Conservation (phyloP, 2,888 invertebrate genomes). For the Gastrophysa polygoni region DNA sequence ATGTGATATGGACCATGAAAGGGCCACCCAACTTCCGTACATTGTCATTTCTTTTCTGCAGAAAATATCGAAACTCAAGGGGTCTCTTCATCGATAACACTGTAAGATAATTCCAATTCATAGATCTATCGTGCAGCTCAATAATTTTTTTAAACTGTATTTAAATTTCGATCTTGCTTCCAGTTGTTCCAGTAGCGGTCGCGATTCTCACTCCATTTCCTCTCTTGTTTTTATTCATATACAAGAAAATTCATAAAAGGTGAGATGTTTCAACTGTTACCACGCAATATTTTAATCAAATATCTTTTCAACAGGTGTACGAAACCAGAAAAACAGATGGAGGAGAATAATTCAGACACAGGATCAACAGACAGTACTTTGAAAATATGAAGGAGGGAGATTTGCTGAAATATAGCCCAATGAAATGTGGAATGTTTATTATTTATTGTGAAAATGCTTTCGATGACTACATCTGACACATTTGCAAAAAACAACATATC, state of each 20-base stretch:
- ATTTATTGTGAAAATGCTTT: conserved; percentile 15
- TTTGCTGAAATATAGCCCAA: background rate
- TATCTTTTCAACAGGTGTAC: background rate
- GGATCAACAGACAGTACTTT: conserved; percentile 5
- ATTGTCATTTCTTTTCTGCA: too few relatives aligned
- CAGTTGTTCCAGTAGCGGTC: conserved; percentile 87
- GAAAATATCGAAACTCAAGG: too few relatives aligned
- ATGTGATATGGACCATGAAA: too few relatives aligned
- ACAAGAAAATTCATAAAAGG: conserved; percentile 63
- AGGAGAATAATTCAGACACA: background rate
- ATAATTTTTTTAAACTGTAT: background rate
- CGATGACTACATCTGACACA: conserved; percentile 5
- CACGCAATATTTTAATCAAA: background rate
- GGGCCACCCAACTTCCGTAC: too few relatives aligned
- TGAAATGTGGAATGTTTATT: conserved; percentile 7
- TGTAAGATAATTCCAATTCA: too few relatives aligned
- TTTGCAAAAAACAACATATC: conserved; percentile 9
- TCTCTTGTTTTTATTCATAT: conserved; percentile 60
- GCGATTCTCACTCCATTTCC: conserved; percentile 95
- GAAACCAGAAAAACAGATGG: background rate
- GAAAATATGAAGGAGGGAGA: background rate
- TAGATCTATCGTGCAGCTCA: too few relatives aligned
- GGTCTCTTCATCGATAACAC: too few relatives aligned
- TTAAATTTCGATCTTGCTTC: conserved; percentile 43
- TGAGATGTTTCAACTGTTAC: conserved; percentile 34